Percentiles rank a stretch among this genome's conserved stretches.
Evolutionary conservation across 1,140 invertebrate genomes (phyloP).

Genomic region (Drosophila ercepeae): DNA sequence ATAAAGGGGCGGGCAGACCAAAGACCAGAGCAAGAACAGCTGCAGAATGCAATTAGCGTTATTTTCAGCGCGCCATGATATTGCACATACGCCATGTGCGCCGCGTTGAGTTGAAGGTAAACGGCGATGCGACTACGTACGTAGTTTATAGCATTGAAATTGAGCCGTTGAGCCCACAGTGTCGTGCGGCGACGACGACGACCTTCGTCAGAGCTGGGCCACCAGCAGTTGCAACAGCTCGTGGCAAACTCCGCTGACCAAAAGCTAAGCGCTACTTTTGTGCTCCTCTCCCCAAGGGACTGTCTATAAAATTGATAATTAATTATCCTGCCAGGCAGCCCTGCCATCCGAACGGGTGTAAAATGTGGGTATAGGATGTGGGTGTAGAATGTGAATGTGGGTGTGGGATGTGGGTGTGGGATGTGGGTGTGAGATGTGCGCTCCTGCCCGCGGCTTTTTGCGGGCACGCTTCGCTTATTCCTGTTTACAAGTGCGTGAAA

Average conservation of each 20-base stretch:
- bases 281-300: slow-evolving; percentile 6
- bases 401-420: too few species aligned
- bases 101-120: slow-evolving; percentile 66
- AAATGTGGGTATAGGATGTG: too few species aligned
- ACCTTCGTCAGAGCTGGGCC: slow-evolving; percentile 33
- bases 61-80: slow-evolving; percentile 69
- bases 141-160: slow-evolving; percentile 79
- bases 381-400: too few species aligned
- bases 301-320: slow-evolving; percentile 76
- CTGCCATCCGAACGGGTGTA: neutral
- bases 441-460: slow-evolving; percentile 58
- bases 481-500: slow-evolving; percentile 79
- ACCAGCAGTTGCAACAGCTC: slow-evolving; percentile 27
- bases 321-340: slow-evolving; percentile 62
- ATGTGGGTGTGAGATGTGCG: too few species aligned
- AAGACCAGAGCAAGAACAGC: too few species aligned
- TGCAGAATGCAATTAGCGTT: slow-evolving; percentile 75
- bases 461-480: slow-evolving; percentile 75
- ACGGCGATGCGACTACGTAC: slow-evolving; percentile 65
- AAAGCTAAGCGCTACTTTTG: slow-evolving; percentile 27
- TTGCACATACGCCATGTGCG: slow-evolving; percentile 68
- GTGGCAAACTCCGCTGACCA: slow-evolving; percentile 31
- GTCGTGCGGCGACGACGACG: slow-evolving; percentile 29
- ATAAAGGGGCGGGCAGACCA: too few species aligned
- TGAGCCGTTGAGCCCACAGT: slow-evolving; percentile 53